These are phyloP conservation scores for Protonemura montana DNA, from an alignment of 2,888 invertebrate species.

Conservation along the genomic window DNA sequence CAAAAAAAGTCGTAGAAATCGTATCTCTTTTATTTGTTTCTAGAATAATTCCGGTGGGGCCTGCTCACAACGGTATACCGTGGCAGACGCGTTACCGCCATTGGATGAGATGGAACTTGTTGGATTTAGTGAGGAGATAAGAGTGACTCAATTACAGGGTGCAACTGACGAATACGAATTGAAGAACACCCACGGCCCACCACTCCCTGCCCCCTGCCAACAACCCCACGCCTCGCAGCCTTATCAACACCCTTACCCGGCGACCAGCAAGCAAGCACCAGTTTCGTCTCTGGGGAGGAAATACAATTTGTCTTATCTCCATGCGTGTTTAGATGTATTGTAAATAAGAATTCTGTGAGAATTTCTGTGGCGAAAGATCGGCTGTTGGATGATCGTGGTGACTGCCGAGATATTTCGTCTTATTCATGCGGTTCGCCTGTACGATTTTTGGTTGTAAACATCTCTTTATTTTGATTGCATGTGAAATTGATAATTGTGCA, in stretches of 20 bases:
- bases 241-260: constrained; percentile 35
- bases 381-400: too few species aligned
- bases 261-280: constrained; percentile 7
- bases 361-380: constrained; percentile 21
- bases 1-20: neutral
- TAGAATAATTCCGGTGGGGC: neutral
- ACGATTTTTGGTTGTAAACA: too few species aligned
- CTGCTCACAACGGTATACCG: too few species aligned
- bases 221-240: neutral
- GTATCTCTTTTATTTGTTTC: neutral
- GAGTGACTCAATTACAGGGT: constrained; percentile 35
- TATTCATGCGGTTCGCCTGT: too few species aligned
- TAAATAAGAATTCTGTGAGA: constrained; percentile 32
- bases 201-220: neutral
- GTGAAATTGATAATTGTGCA: too few species aligned
- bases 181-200: neutral
- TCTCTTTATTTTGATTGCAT: too few species aligned
- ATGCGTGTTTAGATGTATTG: constrained; percentile 27
- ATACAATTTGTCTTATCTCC: constrained; percentile 41
- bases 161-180: constrained; percentile 40
- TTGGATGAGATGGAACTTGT: constrained; percentile 26
- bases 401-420: too few species aligned
- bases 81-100: neutral
- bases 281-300: constrained; percentile 8
- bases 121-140: constrained; percentile 36